Evolutionary conservation across 2,797 vertebrate genomes (phyloP), one percentile per base, ranked within the genome.

Genomic region (Notolepis coatsorum): DNA sequence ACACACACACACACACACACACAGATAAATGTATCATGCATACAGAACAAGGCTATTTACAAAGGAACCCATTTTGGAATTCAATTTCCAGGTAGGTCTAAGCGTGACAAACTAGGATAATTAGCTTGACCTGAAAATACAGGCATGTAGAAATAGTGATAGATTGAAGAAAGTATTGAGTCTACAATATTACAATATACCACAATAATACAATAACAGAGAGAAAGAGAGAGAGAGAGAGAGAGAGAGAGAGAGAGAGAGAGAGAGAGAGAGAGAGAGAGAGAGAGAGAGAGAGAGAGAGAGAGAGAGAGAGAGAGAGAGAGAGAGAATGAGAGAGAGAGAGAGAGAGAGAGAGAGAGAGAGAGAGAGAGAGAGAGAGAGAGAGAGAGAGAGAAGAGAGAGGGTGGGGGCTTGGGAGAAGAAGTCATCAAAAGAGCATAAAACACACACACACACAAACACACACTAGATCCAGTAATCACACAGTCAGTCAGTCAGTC

Each of bases 11-110:
- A 55, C 35, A 48, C 17, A 56, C 57, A 66, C 39, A 52, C 60
- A 59, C 43, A 71, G 66, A 80, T 68, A 70, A 47, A 73, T 75
- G 6, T 71, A 75, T 75, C 71, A 85, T 78, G 65, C 72, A 84
- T 74, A 71, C 55, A 64, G 52, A 80, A 54, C 31, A 84, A 77
- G 71, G 77, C 66, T 73, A 80, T 84, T 84, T 85, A 76, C 62
- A 76, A 82, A 86, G 68, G 57, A 68, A 57, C 58, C 53, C 41
- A 54, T 66, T 85, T 80, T 74, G 60, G 66, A 75, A 73, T 31
- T 52, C 66, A 65, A 70, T 75, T 71, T 80, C 70, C 68, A 76
- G 80, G 69, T 77, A 67, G 6, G 55, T 66, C 69, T 79, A 74
- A 74, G 64, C 57, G 75, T 70, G 66, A 61, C 71, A 73, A 85